Conservation (phyloP, 2,888 invertebrate species). For the Villa cingulata region DNA sequence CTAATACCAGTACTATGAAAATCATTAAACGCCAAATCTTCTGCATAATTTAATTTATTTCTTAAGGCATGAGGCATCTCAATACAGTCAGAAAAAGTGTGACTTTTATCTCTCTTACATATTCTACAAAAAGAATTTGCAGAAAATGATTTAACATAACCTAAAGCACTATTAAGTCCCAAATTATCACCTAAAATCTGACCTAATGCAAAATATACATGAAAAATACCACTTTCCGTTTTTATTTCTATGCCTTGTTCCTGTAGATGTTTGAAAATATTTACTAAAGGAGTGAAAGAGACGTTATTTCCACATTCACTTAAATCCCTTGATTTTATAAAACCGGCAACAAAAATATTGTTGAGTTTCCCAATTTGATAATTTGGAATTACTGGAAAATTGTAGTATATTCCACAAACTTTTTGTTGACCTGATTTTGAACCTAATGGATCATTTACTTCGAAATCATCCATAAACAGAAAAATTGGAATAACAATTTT, state of each 20-base stretch:
- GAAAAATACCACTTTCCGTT: no score
- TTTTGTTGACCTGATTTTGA: no score
- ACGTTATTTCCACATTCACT: no score
- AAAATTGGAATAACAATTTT: no score
- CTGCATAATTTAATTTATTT: conserved; percentile 11
- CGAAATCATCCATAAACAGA: no score
- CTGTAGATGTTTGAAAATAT: no score
- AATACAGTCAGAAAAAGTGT: neutral
- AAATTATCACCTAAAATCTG: conserved; percentile 13
- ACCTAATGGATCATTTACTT: no score
- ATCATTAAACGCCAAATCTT: neutral
- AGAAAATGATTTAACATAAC: conserved; percentile 11
- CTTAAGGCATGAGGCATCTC: no score
- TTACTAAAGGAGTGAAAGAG: no score
- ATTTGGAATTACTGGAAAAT: no score
- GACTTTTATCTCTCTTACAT: neutral
- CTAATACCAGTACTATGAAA: conserved; percentile 8
- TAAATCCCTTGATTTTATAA: neutral
- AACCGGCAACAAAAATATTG: neutral
- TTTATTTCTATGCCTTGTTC: no score
- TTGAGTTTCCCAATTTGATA: neutral
- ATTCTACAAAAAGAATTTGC: conserved; percentile 3
- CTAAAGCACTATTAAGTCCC: conserved; percentile 11
- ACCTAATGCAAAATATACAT: conserved; percentile 8
- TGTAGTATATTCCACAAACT: no score